Evolutionary conservation across 92 coral and sea anemone genomes (phyloP).

Genomic region (Blastomussa wellsi): DNA sequence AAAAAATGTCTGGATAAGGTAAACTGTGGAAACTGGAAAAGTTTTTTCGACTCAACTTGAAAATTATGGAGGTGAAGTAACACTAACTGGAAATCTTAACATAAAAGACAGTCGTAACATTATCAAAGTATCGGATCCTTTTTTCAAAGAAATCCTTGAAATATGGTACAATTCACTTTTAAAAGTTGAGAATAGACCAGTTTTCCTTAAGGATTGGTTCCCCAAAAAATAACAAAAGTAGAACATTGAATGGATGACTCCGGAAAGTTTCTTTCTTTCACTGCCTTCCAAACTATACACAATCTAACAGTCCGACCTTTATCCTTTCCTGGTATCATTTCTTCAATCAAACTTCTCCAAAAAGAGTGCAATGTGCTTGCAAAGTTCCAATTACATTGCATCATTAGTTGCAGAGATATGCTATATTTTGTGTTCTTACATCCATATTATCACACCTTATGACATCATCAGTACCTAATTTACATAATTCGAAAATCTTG

Average conservation of each 20-base stretch:
- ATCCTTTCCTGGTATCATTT: not conserved
- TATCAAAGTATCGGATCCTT: not conserved
- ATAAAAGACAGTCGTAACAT: not conserved
- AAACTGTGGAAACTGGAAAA: slow-evolving; percentile 8
- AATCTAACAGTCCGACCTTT: not conserved
- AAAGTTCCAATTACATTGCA: too few species aligned
- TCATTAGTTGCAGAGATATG: too few species aligned
- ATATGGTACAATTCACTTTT: not conserved
- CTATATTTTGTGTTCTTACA: too few species aligned
- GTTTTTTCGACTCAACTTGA: not conserved
- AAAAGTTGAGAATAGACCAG: too few species aligned
- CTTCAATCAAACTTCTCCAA: slow-evolving; percentile 1
- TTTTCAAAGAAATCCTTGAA: not conserved
- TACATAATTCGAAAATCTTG: too few species aligned
- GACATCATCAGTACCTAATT: too few species aligned
- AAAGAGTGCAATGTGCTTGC: too few species aligned
- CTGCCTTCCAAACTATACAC: slow-evolving; percentile 1
- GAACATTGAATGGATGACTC: not conserved
- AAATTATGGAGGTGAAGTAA: slow-evolving; percentile 5
- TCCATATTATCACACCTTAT: too few species aligned
- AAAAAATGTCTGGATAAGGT: slow-evolving; percentile 1
- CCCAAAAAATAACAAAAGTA: slow-evolving; percentile 15
- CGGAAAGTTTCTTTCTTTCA: not conserved
- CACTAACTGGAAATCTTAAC: not conserved
- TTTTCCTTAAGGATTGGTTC: too few species aligned